Percentiles rank a stretch among this genome's conserved stretches.
phyloP scores from a whole-genome alignment of 2,113 vertebrate species.

The Crotalus viridis region DNA sequence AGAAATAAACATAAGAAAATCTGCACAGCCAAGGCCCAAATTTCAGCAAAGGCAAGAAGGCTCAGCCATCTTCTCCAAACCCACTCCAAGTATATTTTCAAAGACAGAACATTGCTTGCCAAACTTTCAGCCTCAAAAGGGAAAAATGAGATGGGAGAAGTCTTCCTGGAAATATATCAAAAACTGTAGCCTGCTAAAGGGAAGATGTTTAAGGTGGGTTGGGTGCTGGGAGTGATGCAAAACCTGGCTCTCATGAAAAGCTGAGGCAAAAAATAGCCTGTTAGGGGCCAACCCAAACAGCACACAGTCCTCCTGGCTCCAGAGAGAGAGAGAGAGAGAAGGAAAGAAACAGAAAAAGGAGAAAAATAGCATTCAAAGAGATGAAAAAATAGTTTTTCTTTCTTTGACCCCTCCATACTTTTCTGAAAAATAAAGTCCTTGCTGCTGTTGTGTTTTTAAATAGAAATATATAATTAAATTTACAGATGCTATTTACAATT shows the following conservation, averaged over 20 bases:
- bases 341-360: slow-evolving; percentile 31
- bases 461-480: slow-evolving; percentile 88
- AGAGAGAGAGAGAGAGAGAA: slow-evolving; percentile 8
- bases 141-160: neutral
- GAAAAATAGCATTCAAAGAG: slow-evolving; percentile 15
- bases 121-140: neutral
- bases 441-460: slow-evolving; percentile 70
- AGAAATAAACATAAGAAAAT: neutral
- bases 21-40: neutral
- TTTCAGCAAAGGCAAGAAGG: neutral
- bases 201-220: neutral
- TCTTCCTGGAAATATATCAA: slow-evolving; percentile 48
- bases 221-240: slow-evolving; percentile 39
- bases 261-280: slow-evolving; percentile 24
- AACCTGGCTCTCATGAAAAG: slow-evolving; percentile 46
- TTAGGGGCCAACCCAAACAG: slow-evolving; percentile 49
- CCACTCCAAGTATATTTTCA: neutral
- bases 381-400: neutral
- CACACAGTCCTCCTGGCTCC: slow-evolving; percentile 34
- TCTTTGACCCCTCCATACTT: neutral
- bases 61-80: neutral
- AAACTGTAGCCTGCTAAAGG: slow-evolving; percentile 44
- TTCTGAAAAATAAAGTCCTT: slow-evolving; percentile 14
- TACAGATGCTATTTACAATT: slow-evolving; percentile 92
- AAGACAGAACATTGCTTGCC: slow-evolving; percentile 10